Evolutionary conservation across 1,140 invertebrate genomes (phyloP).

Genomic region (Scaptomyza montana): DNA sequence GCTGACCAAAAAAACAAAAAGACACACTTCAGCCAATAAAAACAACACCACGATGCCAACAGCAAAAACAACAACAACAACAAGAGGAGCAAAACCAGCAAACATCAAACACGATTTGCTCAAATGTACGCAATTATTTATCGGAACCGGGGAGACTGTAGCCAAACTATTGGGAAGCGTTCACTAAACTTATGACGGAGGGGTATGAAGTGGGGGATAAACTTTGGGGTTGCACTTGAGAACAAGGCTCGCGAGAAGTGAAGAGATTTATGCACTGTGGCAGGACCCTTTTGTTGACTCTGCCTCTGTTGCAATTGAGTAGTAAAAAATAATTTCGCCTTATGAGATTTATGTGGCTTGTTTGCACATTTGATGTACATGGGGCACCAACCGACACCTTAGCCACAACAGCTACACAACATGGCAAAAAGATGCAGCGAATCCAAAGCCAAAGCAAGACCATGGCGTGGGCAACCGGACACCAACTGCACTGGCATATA

Average conservation of each 20-base stretch:
- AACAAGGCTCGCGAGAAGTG: constrained; percentile 24
- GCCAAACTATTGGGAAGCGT: constrained; percentile 51
- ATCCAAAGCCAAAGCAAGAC: not conserved
- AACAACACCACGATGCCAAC: constrained; percentile 23
- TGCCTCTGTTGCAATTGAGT: constrained; percentile 70
- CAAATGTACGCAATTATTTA: constrained; percentile 83
- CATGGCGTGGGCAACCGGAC: constrained; percentile 11
- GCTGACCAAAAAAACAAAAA: constrained; percentile 60
- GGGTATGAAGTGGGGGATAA: not conserved
- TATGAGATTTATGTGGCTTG: constrained; percentile 82
- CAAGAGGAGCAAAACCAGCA: constrained; percentile 68
- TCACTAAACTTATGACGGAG: not conserved
- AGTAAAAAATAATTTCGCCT: constrained; percentile 81
- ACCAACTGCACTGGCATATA: constrained; percentile 56
- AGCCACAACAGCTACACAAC: constrained; percentile 9
- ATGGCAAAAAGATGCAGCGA: constrained; percentile 36
- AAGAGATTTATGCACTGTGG: constrained; percentile 60
- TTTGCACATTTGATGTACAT: constrained; percentile 80
- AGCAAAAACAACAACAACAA: constrained; percentile 13
- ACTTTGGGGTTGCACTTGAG: constrained; percentile 53
- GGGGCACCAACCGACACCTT: constrained; percentile 55
- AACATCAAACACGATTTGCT: constrained; percentile 83
- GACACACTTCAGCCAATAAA: constrained; percentile 48
- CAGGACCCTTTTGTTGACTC: constrained; percentile 49
- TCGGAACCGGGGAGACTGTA: constrained; percentile 58